Evolutionary conservation across 2,113 vertebrate species (phyloP).

Genomic region (Tor tambroides): DNA sequence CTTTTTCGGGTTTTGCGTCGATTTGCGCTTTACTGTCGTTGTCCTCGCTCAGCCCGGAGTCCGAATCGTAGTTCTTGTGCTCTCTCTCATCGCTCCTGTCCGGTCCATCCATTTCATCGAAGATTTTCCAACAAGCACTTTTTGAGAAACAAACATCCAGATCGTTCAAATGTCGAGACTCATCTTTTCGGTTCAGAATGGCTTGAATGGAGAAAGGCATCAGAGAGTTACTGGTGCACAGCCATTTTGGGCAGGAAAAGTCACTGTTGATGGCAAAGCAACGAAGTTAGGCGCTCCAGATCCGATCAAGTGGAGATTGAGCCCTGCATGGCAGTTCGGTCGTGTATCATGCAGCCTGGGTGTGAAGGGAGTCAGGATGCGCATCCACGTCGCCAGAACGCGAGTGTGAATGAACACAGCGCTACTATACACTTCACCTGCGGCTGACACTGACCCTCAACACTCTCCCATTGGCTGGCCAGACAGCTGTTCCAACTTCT

Average conservation of each 20-base stretch:
- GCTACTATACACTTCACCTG: conserved; percentile 77
- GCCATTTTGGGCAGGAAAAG: conserved; percentile 78
- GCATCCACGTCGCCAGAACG: conserved; percentile 45
- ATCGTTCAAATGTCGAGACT: conserved; percentile 75
- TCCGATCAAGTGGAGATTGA: not conserved
- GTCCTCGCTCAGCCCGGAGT: conserved; percentile 84
- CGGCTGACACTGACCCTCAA: conserved; percentile 77
- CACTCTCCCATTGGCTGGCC: conserved; percentile 68
- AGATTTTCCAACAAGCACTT: conserved; percentile 88
- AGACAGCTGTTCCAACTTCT: conserved; percentile 11
- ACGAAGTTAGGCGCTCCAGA: not conserved
- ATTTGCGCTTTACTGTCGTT: conserved; percentile 74
- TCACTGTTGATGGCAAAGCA: not conserved
- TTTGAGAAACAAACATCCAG: conserved; percentile 79
- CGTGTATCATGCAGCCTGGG: conserved; percentile 40
- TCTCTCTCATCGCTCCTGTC: conserved; percentile 71
- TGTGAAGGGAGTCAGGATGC: not conserved
- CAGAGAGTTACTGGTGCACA: conserved; percentile 80
- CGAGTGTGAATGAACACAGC: conserved; percentile 72
- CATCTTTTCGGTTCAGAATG: conserved; percentile 90
- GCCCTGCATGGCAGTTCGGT: not conserved
- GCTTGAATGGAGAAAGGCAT: conserved; percentile 95
- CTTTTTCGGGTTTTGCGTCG: conserved; percentile 70
- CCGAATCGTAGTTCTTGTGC: conserved; percentile 77
- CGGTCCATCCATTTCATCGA: conserved; percentile 74